A percentile compares a stretch with the other conserved stretches of the same genome.
Conservation (phyloP, 2,113 vertebrate species). For the Xiphorhynchus elegans region DNA sequence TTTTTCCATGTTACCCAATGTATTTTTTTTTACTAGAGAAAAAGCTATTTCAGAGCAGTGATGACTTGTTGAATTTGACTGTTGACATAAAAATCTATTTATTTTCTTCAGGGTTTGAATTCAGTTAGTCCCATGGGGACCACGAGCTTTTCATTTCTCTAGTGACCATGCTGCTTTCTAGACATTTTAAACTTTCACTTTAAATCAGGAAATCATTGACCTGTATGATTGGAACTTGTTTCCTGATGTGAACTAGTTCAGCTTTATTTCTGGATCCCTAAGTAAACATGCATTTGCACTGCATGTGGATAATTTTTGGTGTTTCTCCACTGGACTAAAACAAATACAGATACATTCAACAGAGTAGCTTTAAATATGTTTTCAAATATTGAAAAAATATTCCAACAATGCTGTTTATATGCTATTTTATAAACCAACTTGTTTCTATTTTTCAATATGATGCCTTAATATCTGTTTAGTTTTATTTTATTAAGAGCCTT, state of each 20-base stretch:
- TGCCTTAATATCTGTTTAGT: background rate
- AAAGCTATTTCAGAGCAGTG: background rate
- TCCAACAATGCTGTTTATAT: background rate
- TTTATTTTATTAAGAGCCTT: background rate
- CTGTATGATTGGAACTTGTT: background rate
- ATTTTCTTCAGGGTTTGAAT: background rate
- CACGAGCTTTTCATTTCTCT: background rate
- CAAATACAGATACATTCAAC: background rate
- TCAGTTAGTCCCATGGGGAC: background rate
- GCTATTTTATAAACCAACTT: background rate
- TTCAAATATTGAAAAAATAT: background rate
- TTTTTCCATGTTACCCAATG: background rate
- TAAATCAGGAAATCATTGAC: background rate
- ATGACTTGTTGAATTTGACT: constrained; percentile 20
- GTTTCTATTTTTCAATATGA: background rate
- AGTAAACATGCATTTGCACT: background rate
- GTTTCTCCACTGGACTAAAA: background rate
- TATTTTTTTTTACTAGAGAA: background rate
- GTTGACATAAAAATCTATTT: background rate
- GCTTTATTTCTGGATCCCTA: background rate
- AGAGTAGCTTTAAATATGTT: background rate
- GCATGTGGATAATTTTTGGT: background rate
- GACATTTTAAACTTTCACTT: background rate
- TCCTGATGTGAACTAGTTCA: background rate
- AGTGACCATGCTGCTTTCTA: background rate